Conservation (phyloP, 2,888 invertebrate species). For the Opisthograptis luteolata region DNA sequence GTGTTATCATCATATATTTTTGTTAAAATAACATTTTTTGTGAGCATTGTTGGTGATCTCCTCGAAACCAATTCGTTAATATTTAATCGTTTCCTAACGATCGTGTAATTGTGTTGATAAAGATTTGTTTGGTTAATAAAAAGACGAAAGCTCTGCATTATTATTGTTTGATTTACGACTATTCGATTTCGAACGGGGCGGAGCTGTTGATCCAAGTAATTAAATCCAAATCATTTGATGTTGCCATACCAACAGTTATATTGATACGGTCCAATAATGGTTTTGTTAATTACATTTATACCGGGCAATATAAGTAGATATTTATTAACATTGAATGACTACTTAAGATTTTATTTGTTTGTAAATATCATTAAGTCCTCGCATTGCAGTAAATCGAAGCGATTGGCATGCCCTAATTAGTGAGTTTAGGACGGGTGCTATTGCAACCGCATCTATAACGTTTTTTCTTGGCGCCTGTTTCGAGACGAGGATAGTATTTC, state of each 20-base stretch:
- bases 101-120: conserved; percentile 79
- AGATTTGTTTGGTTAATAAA: conserved; percentile 75
- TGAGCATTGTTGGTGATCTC: conserved; percentile 36
- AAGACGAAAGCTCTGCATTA: conserved; percentile 63
- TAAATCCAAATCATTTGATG: conserved; percentile 73
- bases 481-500: conserved; percentile 62
- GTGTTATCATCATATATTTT: conserved; percentile 17
- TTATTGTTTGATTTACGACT: conserved; percentile 75
- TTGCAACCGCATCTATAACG: conserved; percentile 51
- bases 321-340: conserved; percentile 54
- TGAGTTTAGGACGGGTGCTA: conserved; percentile 52
- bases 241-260: conserved; percentile 64
- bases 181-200: conserved; percentile 66
- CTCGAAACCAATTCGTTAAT: conserved; percentile 55
- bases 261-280: conserved; percentile 64
- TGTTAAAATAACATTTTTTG: conserved; percentile 8
- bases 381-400: conserved; percentile 49
- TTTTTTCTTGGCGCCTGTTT: conserved; percentile 68
- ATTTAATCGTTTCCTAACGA: conserved; percentile 71
- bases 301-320: conserved; percentile 52
- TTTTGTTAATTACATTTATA: conserved; percentile 65
- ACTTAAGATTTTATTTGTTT: conserved; percentile 49
- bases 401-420: conserved; percentile 60
- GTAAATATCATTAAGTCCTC: conserved; percentile 53
- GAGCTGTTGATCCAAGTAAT: conserved; percentile 70